Evolutionary conservation across 2,797 vertebrate genomes (phyloP).

Genomic region (Chloroceryle amazona): DNA sequence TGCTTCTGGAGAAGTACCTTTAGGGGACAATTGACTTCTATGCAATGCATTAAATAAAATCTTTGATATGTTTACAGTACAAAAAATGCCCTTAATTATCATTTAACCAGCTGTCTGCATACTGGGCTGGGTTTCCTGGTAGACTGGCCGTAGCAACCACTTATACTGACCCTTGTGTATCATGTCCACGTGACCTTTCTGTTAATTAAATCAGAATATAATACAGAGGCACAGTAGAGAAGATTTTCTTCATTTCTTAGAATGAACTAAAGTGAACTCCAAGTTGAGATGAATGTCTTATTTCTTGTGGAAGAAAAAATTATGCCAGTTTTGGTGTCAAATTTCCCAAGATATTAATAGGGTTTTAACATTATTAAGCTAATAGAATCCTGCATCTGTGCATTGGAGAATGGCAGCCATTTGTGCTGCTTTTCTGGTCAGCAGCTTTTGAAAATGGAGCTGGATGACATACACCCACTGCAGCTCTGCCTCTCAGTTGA

Average conservation of each 20-base stretch:
- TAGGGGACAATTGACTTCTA: not conserved
- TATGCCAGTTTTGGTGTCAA: not conserved
- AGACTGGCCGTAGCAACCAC: not conserved
- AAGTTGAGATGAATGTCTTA: not conserved
- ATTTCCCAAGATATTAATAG: slow-evolving; percentile 30
- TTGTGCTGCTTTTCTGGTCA: slow-evolving; percentile 22
- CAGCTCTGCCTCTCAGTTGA: not conserved
- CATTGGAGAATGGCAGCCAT: not conserved
- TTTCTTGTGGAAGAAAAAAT: not conserved
- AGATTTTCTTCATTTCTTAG: not conserved
- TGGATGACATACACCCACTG: not conserved
- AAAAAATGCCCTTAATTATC: not conserved
- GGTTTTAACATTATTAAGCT: slow-evolving; percentile 34
- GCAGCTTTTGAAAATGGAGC: not conserved
- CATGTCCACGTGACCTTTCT: not conserved
- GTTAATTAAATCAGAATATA: not conserved
- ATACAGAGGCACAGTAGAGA: not conserved
- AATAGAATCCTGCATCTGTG: slow-evolving; percentile 10
- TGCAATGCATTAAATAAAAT: not conserved
- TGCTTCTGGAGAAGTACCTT: not conserved
- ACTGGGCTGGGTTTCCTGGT: not conserved
- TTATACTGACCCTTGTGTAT: not conserved
- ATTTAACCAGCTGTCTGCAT: not conserved
- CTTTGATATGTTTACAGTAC: not conserved
- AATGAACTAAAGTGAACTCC: not conserved